Evolutionary conservation across 1,140 invertebrate species (phyloP).

Genomic region (Stegodyphus dumicola): DNA sequence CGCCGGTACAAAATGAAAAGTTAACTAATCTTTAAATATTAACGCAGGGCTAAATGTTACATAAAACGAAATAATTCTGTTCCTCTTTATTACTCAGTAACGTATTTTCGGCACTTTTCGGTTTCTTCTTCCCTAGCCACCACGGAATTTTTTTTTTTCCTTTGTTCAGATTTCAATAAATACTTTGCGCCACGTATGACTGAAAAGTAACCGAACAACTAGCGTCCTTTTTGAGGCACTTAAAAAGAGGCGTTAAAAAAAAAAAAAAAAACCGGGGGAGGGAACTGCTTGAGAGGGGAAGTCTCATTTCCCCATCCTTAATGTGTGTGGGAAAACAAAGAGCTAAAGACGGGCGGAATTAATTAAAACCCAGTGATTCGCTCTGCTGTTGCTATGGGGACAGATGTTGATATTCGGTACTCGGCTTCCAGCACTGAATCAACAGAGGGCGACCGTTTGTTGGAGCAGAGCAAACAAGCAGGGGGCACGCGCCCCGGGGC

Average conservation of each 20-base stretch:
- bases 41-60: no score
- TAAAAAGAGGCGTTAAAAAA: constrained; percentile 49
- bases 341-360: constrained; percentile 54
- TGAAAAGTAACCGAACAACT: not conserved
- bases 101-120: no score
- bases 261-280: not conserved
- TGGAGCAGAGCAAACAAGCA: constrained; percentile 48
- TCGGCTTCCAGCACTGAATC: constrained; percentile 55
- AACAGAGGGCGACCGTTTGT: constrained; percentile 51
- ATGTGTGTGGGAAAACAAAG: constrained; percentile 60
- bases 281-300: not conserved
- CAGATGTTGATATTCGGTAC: constrained; percentile 54
- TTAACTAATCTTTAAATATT: no score
- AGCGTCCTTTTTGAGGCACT: constrained; percentile 31
- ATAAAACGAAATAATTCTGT: no score
- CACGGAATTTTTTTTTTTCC: not conserved
- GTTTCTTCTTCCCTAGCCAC: no score
- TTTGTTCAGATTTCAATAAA: not conserved
- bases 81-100: no score
- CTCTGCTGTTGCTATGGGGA: constrained; percentile 52
- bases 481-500: constrained; percentile 27
- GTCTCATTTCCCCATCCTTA: constrained; percentile 33
- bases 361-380: constrained; percentile 59
- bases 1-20: no score
- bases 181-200: not conserved